phyloP scores from a whole-genome alignment of 53 echinoderm and acorn worm genomes.

The Stichopus horrens region DNA sequence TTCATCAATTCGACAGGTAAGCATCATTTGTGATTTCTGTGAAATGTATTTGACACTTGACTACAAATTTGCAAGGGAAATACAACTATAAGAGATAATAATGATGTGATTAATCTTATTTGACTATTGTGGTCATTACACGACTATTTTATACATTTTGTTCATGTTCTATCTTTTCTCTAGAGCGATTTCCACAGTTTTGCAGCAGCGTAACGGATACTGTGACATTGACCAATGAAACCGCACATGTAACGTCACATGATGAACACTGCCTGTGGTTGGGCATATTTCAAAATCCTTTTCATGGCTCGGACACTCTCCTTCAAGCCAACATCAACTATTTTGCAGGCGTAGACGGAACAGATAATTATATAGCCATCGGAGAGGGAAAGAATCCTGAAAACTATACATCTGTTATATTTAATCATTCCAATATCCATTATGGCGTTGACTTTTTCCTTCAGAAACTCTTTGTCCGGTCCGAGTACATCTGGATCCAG shows the following conservation, averaged over 20 bases:
- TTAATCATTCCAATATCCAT: conserved; percentile 27
- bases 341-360: conserved; percentile 11
- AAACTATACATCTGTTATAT: background rate
- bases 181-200: background rate
- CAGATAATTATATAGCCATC: conserved; percentile 9
- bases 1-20: too few species aligned
- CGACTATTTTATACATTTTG: too few species aligned
- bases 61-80: too few species aligned
- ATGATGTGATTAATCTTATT: too few species aligned
- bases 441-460: conserved; percentile 18
- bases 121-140: too few species aligned
- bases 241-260: background rate
- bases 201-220: background rate
- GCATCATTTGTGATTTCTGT: too few species aligned
- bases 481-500: conserved; percentile 3
- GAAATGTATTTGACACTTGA: too few species aligned
- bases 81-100: too few species aligned
- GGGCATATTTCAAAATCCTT: background rate
- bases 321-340: background rate
- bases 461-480: background rate
- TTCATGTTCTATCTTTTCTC: background rate
- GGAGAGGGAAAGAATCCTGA: background rate
- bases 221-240: background rate
- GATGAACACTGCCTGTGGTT: conserved; percentile 2
- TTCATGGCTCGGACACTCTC: too few species aligned